Percentiles rank a stretch among this genome's conserved stretches.
phyloP scores from a whole-genome alignment of 2,113 vertebrate species.

The Craseonycteris thonglongyai region DNA sequence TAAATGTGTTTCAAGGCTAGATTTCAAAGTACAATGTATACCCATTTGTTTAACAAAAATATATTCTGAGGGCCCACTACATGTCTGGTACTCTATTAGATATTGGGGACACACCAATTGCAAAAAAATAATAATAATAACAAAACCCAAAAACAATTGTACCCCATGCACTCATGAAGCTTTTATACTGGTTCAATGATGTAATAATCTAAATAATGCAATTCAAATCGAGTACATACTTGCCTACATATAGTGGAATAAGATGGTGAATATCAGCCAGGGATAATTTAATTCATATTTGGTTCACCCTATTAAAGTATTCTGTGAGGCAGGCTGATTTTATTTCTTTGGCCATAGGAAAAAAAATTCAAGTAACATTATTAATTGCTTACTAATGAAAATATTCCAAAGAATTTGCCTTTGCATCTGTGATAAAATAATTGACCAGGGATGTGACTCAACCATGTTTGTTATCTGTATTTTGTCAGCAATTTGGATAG shows the following conservation, averaged over 20 bases:
- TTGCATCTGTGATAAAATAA: not conserved
- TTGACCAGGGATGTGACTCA: not conserved
- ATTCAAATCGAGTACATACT: not conserved
- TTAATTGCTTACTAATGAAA: not conserved
- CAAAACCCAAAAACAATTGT: too few species aligned
- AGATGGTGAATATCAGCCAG: not conserved
- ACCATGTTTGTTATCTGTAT: not conserved
- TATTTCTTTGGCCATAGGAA: not conserved
- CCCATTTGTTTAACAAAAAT: not conserved
- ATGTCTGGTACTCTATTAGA: not conserved
- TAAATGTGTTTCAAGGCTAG: not conserved
- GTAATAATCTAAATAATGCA: not conserved
- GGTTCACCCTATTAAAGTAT: not conserved
- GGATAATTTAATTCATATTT: not conserved
- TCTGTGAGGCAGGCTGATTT: not conserved
- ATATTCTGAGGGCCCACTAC: not conserved
- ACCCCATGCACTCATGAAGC: not conserved
- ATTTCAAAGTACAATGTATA: not conserved
- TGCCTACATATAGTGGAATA: not conserved
- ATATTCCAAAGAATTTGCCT: not conserved
- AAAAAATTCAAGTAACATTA: not conserved
- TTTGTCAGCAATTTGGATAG: not conserved
- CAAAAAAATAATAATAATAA: not conserved
- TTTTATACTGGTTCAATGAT: not conserved
- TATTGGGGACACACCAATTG: accelerated